Evolutionary conservation across 1,140 invertebrate species (phyloP), one percentile per base, ranked within the genome.

Genomic region (Cyrtorhinus lividipennis): DNA sequence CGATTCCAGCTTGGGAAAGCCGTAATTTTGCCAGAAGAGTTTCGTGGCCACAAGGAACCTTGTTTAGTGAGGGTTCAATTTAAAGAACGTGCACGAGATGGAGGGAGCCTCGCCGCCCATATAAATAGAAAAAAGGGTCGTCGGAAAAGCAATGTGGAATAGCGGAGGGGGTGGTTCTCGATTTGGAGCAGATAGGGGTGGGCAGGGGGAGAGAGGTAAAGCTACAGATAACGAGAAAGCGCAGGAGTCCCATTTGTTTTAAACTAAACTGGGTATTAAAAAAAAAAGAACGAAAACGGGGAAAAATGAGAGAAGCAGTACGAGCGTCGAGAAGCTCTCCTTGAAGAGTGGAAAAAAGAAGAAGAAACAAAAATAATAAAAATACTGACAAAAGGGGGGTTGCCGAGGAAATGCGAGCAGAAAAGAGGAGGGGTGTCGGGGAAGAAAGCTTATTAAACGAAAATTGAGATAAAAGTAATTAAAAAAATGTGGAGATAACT

Each of bases 151-250:
- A 15, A 15, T 38, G 15, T 5, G 30, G 5, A 15, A 5, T 38
- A 15, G 30, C 30, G 30, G 15, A 38, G 30, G 30, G 30, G 5
- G 27, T 20, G 23, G 24, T 24, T 8, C 23, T 24, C 15, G 27
- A 45, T 20, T 25, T 10, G 10, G 27, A 53, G 5, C 25, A 57
- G 46, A 10, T 25, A 24, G 25, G 26, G 69, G 67, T 67, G 67
- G 48, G 30, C 56, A 61, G 48, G 66, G 66, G 53, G 48, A 59
- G 64, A 59, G 62, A 59, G 59, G 56, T 58, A 57, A 58, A 62
- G 62, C 61, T 66, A n/a, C 57, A 59, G 57, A 24, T 65, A 63
- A 69, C 67, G 66, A 48, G 53, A 25, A 15, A 15, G 30, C 30
- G 15, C 15, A 38, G 30, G n/a, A 38, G 5, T 38, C 30, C 15